These are phyloP conservation scores for cattle (Bos taurus) DNA, from an alignment of 2,113 vertebrate species.

Conservation along the genomic window ARS-UCD2.0 NC_037343.1:41584501-41585000, in stretches of 20 bases:
- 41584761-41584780: neutral
- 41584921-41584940: too few species aligned
- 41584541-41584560: neutral
- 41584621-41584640: neutral
- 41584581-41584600: neutral
- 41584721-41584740: neutral
- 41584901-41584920: too few species aligned
- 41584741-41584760: neutral
- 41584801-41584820: neutral
- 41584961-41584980: too few species aligned
- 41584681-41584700: neutral
- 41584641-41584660: rapidly evolving
- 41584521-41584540: neutral
- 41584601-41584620: neutral
- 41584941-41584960: too few species aligned
- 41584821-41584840: neutral
- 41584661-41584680: neutral
- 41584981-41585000: too few species aligned
- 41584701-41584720: neutral
- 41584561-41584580: neutral
- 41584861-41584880: too few species aligned
- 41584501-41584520: neutral
- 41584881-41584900: too few species aligned
- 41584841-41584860: too few species aligned
- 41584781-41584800: neutral